Base-by-base conservation (phyloP, 2,888 invertebrate genomes). In the Spicauda simplicius region DNA sequence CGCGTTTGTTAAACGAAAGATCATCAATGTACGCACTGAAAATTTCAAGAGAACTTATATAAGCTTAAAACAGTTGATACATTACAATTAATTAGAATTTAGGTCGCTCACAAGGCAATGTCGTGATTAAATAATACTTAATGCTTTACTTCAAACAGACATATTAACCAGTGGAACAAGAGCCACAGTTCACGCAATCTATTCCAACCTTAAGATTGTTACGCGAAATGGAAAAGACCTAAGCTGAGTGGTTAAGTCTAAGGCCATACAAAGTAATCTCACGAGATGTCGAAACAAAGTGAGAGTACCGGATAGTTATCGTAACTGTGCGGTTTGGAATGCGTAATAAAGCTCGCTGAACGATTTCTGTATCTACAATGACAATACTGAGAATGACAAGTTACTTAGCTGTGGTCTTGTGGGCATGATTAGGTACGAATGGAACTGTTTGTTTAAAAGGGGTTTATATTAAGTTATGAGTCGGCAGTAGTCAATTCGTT, bases 211-310 rank as follows among this genome's bases (percentile, higher is more conserved):
- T 52, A 19, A 14, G 41, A 53, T 61, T 61, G 61, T 41, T 53
- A 10, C 4, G 11, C 41, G 52, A 20, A 53, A 53, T 41, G 61
- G 19, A 61, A 53, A 37, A 61, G 53, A 18, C 20, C 62, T 54
- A 37, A 12, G 25, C 55, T 33, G 52, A 69, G 81, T 76, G 69
- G 64, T 56, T 64, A 45, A 45, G 18, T 68, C 72, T 77, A 74
- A 80, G 81, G 82, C 81, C 81, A 55, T 55, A 18, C 48, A 55
- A 41, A 76, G 80, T 81, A 86, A 85, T 84, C 84, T 86, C 80
- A 78, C 77, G 74, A 76, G 76, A 81, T 86, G 83, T 82, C 80
- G 88, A 84, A 86, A 87, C 78, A 11, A 55, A 79, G 85, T 83
- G 86, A 85, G 86, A 86, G 85, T 82, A 71, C 74, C 70, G 68